Base-by-base conservation (phyloP, 1,140 invertebrate species). In the Bicyclus anynana region DNA sequence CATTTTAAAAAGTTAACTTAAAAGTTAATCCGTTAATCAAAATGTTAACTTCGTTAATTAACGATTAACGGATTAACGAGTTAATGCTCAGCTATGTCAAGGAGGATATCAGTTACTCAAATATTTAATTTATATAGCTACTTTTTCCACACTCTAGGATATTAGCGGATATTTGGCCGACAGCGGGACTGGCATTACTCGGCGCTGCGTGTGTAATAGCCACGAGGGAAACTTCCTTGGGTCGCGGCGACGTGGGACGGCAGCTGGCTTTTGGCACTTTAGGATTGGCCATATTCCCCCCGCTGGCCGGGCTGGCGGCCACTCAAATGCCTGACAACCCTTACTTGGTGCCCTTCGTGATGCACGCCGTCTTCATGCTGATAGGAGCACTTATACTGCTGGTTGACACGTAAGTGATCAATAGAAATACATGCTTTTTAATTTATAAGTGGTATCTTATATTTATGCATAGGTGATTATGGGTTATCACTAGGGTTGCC, bases 171-270 rank as follows among this genome's bases (percentile, higher is more conserved):
- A 92, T 95, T n/a, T 95, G 95, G 67, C 91, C 93, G 21, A 92
- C 93, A 13, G 92, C 94, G 0, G 92, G 91, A 0, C 80, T 95
- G 0, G 92, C 93, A 0, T 69, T 96, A 1, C 73, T 96, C 0
- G 93, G 94, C 42, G 93, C 94, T 0, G 94, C 94, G 0, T 91
- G 94, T n/a, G 92, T 96, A 1, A 94, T 95, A 40, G 94, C 95
- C 1, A 94, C 94, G 0, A 89, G 94, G 13, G 94, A 96, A 74
- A 95, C 94, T 0, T 94, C 94, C 0, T 91, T 93, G 18, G 94
- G 94, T 5, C 91, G 94, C 6, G 94, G 94, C 0, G 94, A 95
- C 69, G 94, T 95, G 12, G 95, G 95, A 6, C 91, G 93, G n/a
- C 94, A 96, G 77, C 87, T 95, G 42, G 93, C 93, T 0, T 94